Base-by-base conservation (phyloP, 1,140 invertebrate species). In the Zaprionus nigranus region DNA sequence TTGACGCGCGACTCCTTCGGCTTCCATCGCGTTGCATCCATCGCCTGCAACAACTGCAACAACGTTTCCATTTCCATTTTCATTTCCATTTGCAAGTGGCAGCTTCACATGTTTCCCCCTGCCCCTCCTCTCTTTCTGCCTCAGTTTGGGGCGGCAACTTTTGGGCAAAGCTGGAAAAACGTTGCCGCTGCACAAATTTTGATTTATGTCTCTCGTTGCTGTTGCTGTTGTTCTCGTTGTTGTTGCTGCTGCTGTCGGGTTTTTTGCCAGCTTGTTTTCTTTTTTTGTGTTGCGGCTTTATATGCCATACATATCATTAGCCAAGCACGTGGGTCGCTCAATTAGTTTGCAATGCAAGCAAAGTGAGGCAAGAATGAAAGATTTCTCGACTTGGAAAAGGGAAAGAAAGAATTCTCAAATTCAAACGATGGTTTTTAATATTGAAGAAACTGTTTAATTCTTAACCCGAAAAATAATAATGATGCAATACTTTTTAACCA, bases 291-390 rank as follows among this genome's bases (percentile, higher is more conserved):
- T 59, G 36, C 26, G 53, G 68, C 62, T 72, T 72, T 79, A 78
- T 81, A 81, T 83, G 81, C 84, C 83, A 80, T 78, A 76, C 83
- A 88, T 88, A 87, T 88, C 81, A 87, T 87, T 88, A 81, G 80
- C 60, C 59, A 38, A 51, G 43, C 17, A 22, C 69, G 56, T 51
- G 83, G 84, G 78, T 13, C 9, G 81, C 26, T 51, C 7, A 7
- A 36, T n/a, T 1, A 72, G 66, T 78, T 71, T 17, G 26, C n/a
- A 17, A 4, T 51, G 24, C 20, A 30, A 66, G 30, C 43, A 36
- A 54, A 28, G 26, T 54, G 7, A 34, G 22, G 11, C 0, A 12
- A 51, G 5, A 13, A 5, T 2, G 15, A 15, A 40, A 40, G 38
- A 11, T 3, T 30, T 30, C 6, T 30, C 28, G 28, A 30, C 6